Evolutionary conservation across 2,797 vertebrate species (phyloP).

Genomic region (Micropoecilia bifurca): DNA sequence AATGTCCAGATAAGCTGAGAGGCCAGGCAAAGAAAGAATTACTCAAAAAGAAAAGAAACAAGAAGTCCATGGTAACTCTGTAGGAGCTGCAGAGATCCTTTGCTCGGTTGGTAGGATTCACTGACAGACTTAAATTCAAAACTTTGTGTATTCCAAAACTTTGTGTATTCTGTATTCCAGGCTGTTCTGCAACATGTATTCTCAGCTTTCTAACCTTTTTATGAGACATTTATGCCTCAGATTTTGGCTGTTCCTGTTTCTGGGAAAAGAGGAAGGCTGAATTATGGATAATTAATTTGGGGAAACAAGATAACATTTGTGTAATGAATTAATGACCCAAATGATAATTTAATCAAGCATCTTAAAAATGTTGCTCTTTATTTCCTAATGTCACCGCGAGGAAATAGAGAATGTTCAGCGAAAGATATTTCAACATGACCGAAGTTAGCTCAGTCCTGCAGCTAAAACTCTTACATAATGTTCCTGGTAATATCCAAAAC

Average conservation of each 20-base stretch:
- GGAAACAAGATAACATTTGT: background rate
- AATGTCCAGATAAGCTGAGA: background rate
- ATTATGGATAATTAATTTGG: background rate
- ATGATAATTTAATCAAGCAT: constrained; percentile 4
- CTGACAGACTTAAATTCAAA: background rate
- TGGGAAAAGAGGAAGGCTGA: background rate
- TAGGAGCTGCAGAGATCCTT: background rate
- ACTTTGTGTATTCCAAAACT: background rate
- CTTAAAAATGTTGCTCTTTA: constrained; percentile 9
- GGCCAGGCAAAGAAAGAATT: background rate
- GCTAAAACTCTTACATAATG: constrained; percentile 2
- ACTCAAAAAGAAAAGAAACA: background rate
- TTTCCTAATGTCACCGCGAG: constrained; percentile 18
- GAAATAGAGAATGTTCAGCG: constrained; percentile 2
- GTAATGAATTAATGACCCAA: background rate
- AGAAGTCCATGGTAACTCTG: background rate
- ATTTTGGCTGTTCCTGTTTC: constrained; percentile 15
- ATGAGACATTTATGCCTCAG: background rate
- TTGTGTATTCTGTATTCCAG: too few relatives aligned
- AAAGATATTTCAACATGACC: constrained; percentile 12
- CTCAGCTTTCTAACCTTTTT: background rate
- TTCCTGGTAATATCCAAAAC: constrained; percentile 17
- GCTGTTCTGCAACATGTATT: background rate
- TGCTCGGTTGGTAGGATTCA: background rate
- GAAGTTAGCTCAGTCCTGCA: constrained; percentile 5